Evolutionary conservation across 2,113 vertebrate species (phyloP).

Genomic region (Vicugna pacos): DNA sequence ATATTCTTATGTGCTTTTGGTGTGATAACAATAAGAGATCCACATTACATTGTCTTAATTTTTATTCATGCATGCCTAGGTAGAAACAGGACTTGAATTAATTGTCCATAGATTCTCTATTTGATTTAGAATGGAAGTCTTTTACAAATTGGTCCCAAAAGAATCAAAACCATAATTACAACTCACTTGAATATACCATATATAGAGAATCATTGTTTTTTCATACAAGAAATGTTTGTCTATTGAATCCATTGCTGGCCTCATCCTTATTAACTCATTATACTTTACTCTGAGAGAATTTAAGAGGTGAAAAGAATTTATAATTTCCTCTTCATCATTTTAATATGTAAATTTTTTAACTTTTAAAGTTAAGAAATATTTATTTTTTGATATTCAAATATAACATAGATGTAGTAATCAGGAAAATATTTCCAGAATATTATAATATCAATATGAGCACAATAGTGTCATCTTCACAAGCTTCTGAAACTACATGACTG

Average conservation of each 20-base stretch:
- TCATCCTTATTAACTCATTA: slow-evolving; percentile 1
- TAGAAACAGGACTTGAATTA: slow-evolving; percentile 41
- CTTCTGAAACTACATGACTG: background rate
- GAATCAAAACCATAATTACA: slow-evolving; percentile 50
- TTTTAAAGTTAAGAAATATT: background rate
- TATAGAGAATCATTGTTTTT: background rate
- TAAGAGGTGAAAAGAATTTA: background rate
- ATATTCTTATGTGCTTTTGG: slow-evolving; percentile 1
- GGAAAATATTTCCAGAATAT: background rate
- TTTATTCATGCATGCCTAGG: slow-evolving; percentile 28
- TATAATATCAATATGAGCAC: slow-evolving; percentile 4
- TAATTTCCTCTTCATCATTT: slow-evolving; percentile 47
- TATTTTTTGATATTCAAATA: slow-evolving; percentile 24
- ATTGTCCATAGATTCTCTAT: slow-evolving; percentile 48
- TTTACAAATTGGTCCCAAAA: slow-evolving; percentile 33
- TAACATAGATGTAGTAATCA: background rate
- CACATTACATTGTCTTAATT: slow-evolving; percentile 34
- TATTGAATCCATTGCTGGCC: background rate
- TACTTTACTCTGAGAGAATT: background rate
- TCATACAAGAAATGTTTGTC: slow-evolving; percentile 1
- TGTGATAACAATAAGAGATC: slow-evolving; percentile 34
- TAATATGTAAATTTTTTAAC: background rate
- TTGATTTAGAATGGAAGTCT: background rate
- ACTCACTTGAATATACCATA: background rate
- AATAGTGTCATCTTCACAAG: background rate